phyloP scores from a whole-genome alignment of 2,888 invertebrate species.

The Galeruca laticollis region DNA sequence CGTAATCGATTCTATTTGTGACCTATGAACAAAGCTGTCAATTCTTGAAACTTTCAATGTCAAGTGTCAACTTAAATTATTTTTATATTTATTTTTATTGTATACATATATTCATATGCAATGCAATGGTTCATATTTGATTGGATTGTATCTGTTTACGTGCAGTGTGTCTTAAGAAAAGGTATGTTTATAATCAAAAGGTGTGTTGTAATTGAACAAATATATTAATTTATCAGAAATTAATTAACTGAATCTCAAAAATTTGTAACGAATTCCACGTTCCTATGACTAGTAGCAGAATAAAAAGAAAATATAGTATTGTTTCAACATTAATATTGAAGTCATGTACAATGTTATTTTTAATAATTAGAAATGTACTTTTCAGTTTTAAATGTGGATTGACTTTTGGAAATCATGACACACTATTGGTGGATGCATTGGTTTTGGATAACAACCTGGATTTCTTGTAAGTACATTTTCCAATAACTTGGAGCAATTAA shows the following conservation, averaged over 20 bases:
- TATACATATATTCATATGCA: too few relatives aligned
- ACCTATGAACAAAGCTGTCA: too few relatives aligned
- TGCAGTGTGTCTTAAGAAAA: slow-evolving; percentile 19
- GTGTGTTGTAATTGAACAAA: slow-evolving; percentile 12
- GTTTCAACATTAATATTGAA: slow-evolving; percentile 26
- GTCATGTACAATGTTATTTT: slow-evolving; percentile 24
- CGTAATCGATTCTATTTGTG: too few relatives aligned
- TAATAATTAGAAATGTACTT: slow-evolving; percentile 38
- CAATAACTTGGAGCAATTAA: not conserved
- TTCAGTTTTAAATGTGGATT: slow-evolving; percentile 61
- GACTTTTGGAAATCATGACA: slow-evolving; percentile 85
- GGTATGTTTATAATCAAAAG: slow-evolving; percentile 33
- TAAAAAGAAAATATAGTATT: slow-evolving; percentile 31
- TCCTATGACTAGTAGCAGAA: not conserved
- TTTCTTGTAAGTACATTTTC: slow-evolving; percentile 59
- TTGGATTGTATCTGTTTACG: not conserved
- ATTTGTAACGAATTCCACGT: not conserved
- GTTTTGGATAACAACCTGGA: slow-evolving; percentile 81
- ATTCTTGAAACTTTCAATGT: slow-evolving; percentile 15
- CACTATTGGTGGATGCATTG: slow-evolving; percentile 90
- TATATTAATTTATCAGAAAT: slow-evolving; percentile 15
- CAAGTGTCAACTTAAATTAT: slow-evolving; percentile 22
- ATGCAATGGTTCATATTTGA: slow-evolving; percentile 22
- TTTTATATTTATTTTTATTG: too few relatives aligned
- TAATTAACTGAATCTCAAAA: not conserved